Conservation (phyloP, 2,888 invertebrate genomes). For the Hololepta plana region DNA sequence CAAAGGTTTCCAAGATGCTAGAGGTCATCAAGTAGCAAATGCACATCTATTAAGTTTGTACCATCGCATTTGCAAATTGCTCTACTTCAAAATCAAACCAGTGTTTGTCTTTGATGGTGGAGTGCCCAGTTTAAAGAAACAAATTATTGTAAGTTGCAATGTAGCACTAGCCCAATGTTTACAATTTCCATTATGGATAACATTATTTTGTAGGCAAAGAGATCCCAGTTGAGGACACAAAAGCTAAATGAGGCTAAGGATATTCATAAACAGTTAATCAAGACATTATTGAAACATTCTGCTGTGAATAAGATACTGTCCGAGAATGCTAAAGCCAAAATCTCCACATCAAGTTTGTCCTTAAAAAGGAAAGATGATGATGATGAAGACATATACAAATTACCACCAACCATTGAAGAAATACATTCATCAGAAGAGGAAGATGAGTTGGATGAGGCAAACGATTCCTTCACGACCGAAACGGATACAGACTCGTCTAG, state of each 20-base stretch:
- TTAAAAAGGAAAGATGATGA: conserved; percentile 14
- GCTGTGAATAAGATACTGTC: conserved; percentile 52
- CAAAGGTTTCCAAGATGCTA: conserved; percentile 81
- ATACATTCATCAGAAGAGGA: no score
- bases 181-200: background rate
- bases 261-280: conserved; percentile 52
- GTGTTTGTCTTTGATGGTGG: conserved; percentile 98
- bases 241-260: conserved; percentile 52
- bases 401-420: no score
- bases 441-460: no score
- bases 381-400: conserved; percentile 45
- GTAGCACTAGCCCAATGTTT: background rate
- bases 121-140: conserved; percentile 77
- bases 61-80: conserved; percentile 84
- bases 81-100: conserved; percentile 89
- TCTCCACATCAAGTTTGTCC: conserved; percentile 14
- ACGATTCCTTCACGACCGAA: no score
- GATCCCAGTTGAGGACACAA: conserved; percentile 56
- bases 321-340: conserved; percentile 28
- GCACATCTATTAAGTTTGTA: conserved; percentile 89
- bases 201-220: conserved; percentile 41
- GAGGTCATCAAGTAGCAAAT: conserved; percentile 66
- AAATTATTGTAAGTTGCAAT: conserved; percentile 62
- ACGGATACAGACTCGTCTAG: conserved; percentile 19
- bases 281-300: conserved; percentile 58